phyloP scores from a whole-genome alignment of 2,113 vertebrate species.

The Tautogolabrus adspersus region DNA sequence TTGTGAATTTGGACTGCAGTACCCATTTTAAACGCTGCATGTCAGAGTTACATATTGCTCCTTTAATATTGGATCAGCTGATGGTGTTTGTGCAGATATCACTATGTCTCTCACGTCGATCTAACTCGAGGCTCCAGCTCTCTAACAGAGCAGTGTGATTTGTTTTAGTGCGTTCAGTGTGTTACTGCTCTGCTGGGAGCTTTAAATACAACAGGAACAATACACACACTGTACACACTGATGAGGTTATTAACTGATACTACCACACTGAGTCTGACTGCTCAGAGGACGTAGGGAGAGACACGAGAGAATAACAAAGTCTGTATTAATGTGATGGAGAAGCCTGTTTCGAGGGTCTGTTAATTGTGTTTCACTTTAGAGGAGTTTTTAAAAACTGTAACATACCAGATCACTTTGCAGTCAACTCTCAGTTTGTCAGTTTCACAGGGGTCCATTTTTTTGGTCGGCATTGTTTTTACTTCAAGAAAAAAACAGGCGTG shows the following conservation, averaged over 20 bases:
- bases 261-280: conserved; percentile 35
- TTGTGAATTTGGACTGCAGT: too few species aligned
- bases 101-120: neutral
- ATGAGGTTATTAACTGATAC: conserved; percentile 32
- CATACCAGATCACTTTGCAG: too few species aligned
- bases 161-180: conserved; percentile 72
- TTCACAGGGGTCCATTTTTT: too few species aligned
- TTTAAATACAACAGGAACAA: conserved; percentile 71
- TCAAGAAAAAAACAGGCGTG: too few species aligned
- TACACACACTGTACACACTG: conserved; percentile 67
- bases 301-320: neutral
- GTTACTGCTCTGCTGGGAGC: conserved; percentile 71
- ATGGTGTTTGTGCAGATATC: too few species aligned
- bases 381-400: too few species aligned
- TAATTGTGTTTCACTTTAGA: too few species aligned
- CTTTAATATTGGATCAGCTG: too few species aligned
- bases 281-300: conserved; percentile 25
- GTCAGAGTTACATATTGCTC: too few species aligned
- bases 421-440: too few species aligned
- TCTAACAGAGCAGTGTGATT: conserved; percentile 68
- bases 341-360: conserved; percentile 1
- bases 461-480: too few species aligned
- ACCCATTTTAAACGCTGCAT: too few species aligned
- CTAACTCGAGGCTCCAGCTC: conserved; percentile 39
- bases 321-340: neutral